Percentiles rank a stretch among this genome's conserved stretches.
phyloP scores from a whole-genome alignment of 2,113 vertebrate species.

The Marmota monax region DNA sequence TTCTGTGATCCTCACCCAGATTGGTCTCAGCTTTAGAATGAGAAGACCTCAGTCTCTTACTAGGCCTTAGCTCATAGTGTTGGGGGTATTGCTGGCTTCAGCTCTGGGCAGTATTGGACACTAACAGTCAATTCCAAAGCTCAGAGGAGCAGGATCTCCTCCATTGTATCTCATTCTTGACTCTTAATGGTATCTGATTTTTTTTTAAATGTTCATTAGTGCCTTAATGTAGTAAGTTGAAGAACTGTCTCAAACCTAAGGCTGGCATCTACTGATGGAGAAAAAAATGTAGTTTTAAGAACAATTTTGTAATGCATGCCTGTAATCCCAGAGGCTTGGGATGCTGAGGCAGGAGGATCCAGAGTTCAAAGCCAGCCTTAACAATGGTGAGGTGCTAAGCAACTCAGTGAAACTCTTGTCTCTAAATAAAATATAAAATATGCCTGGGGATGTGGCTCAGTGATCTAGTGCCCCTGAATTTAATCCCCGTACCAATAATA shows the following conservation, averaged over 20 bases:
- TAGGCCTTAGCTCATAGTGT: not conserved
- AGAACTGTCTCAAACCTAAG: conserved; percentile 38
- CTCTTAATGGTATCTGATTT: not conserved
- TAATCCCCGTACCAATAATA: no score
- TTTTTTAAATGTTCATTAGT: not conserved
- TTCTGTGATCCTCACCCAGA: not conserved
- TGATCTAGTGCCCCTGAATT: no score
- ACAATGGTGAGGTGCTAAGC: no score
- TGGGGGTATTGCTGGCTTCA: not conserved
- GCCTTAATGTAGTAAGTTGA: not conserved
- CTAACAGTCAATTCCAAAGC: not conserved
- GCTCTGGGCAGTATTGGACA: not conserved
- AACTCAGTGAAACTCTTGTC: no score
- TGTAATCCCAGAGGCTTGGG: no score
- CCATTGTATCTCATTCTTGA: not conserved
- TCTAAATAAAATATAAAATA: no score
- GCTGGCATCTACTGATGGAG: not conserved
- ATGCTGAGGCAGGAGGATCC: no score
- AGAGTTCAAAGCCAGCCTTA: no score
- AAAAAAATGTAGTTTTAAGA: not conserved
- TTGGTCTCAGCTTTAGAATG: not conserved
- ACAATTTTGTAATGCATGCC: not conserved
- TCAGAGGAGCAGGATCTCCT: no score
- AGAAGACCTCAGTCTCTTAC: not conserved
- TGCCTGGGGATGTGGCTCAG: no score